A percentile compares a stretch with the other conserved stretches of the same genome.
Evolutionary conservation across 1,140 invertebrate species (phyloP).

Genomic region (Antheraea mylitta): DNA sequence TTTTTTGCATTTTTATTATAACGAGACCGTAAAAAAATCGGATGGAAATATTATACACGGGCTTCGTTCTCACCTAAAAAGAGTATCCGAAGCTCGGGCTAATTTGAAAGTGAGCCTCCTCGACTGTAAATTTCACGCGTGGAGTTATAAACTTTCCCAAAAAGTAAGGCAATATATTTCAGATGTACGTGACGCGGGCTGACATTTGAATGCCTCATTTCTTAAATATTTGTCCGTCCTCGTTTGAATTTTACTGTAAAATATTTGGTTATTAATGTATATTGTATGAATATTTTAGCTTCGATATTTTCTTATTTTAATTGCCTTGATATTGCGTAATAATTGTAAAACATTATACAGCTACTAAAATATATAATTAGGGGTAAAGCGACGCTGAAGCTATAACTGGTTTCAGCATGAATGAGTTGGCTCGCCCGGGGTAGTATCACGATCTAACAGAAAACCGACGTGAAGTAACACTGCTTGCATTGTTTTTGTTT

Average conservation of each 20-base stretch:
- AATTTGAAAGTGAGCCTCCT: slow-evolving; percentile 47
- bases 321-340: too few species aligned
- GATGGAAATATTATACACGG: slow-evolving; percentile 17
- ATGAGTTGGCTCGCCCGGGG: too few species aligned
- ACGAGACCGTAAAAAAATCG: slow-evolving; percentile 25
- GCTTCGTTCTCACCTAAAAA: slow-evolving; percentile 23
- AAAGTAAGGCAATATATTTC: slow-evolving; percentile 40
- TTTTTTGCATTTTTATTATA: slow-evolving; percentile 35
- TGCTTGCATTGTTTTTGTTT: too few species aligned
- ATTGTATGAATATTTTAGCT: too few species aligned
- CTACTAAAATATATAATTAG: too few species aligned
- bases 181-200: slow-evolving; percentile 35
- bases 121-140: slow-evolving; percentile 43
- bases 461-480: too few species aligned
- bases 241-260: not conserved
- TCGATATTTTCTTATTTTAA: too few species aligned
- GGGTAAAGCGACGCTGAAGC: too few species aligned
- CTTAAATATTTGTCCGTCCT: slow-evolving; percentile 30
- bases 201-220: slow-evolving; percentile 38
- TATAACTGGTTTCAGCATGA: too few species aligned
- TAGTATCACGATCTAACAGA: too few species aligned
- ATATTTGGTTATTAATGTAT: not conserved
- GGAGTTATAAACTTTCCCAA: slow-evolving; percentile 47
- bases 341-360: too few species aligned
- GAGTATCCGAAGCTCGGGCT: slow-evolving; percentile 31